Conservation (phyloP, 35 echinoderm and acorn worm species). For the Hemicentrotus pulcherrimus region DNA sequence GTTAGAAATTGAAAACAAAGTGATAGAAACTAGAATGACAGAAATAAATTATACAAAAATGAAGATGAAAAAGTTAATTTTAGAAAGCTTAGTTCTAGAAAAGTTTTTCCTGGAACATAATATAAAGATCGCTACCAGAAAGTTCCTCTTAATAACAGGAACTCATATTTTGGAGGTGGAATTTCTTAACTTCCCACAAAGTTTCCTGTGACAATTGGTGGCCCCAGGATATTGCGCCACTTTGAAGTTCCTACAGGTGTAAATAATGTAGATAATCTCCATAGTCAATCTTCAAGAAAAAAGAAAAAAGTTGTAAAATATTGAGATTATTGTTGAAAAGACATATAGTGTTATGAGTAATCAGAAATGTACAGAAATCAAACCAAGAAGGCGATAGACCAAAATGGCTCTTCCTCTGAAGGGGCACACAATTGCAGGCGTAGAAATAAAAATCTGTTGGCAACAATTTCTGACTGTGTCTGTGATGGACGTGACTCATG, state of each 20-base stretch:
- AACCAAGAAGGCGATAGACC: background rate
- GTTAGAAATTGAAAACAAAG: too few relatives aligned
- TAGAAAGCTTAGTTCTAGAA: too few relatives aligned
- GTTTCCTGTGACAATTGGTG: background rate
- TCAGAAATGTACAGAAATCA: background rate
- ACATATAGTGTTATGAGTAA: background rate
- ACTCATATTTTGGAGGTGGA: background rate
- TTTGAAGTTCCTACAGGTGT: background rate
- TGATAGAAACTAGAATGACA: too few relatives aligned
- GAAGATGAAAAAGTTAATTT: too few relatives aligned
- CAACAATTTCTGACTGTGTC: background rate
- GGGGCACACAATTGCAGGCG: background rate
- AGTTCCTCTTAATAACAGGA: background rate
- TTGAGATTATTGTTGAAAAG: background rate
- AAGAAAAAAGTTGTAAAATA: background rate
- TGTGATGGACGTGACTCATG: background rate
- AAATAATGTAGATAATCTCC: background rate
- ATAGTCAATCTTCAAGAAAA: too few relatives aligned
- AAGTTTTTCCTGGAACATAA: too few relatives aligned
- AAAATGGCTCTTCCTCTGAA: background rate
- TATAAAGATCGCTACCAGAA: too few relatives aligned
- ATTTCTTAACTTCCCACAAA: background rate
- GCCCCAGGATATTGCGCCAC: background rate
- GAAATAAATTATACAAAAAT: too few relatives aligned
- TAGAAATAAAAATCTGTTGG: background rate